These are phyloP conservation scores for Trogon surrucura DNA, from an alignment of 2,113 vertebrate genomes.

Conservation along the genomic window DNA sequence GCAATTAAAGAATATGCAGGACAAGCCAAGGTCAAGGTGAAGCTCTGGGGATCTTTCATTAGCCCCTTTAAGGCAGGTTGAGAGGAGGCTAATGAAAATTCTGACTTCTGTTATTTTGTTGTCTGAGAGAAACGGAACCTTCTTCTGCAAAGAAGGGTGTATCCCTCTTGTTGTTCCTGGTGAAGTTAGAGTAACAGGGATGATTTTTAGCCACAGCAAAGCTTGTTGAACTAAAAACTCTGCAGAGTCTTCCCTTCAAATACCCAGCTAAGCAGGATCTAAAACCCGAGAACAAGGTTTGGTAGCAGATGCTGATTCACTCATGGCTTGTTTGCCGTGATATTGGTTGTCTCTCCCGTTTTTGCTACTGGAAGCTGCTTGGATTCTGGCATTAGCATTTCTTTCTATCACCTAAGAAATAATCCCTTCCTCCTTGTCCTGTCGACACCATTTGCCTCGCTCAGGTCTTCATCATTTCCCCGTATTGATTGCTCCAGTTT, in stretches of 20 bases:
- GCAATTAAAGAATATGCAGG: slow-evolving; percentile 35
- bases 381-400: not conserved
- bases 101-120: not conserved
- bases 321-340: rapidly evolving
- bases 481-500: not conserved
- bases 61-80: slow-evolving; percentile 23
- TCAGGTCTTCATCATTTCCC: slow-evolving; percentile 7
- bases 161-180: not conserved
- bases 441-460: slow-evolving; percentile 37
- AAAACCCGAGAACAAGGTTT: not conserved
- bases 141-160: not conserved
- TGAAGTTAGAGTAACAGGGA: not conserved
- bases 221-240: not conserved
- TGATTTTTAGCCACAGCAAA: not conserved
- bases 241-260: not conserved
- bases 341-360: not conserved
- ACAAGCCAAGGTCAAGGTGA: slow-evolving; percentile 40
- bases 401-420: not conserved
- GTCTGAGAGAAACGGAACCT: not conserved
- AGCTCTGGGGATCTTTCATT: slow-evolving; percentile 20
- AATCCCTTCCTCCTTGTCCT: not conserved
- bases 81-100: slow-evolving; percentile 23
- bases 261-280: not conserved
- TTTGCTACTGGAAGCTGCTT: not conserved
- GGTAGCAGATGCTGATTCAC: not conserved